Percentiles rank a stretch among this genome's conserved stretches.
phyloP scores from a whole-genome alignment of 2,113 vertebrate species.

The Callithrix jacchus region DNA sequence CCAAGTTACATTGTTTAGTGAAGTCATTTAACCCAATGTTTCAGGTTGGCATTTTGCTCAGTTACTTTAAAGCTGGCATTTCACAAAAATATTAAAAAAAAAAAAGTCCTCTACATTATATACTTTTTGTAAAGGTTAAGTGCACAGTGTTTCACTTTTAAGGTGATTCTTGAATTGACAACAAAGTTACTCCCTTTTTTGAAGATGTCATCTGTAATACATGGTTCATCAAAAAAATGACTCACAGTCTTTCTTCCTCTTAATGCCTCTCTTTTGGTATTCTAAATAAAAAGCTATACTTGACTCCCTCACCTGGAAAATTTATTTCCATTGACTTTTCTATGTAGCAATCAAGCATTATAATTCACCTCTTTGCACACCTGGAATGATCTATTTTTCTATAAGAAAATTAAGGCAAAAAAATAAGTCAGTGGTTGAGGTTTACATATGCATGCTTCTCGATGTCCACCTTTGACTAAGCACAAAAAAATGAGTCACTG shows the following conservation, averaged over 20 bases:
- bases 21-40: neutral
- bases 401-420: neutral
- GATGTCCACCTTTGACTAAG: neutral
- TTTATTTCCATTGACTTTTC: neutral
- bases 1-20: neutral
- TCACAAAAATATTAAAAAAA: conserved; percentile 17
- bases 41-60: conserved; percentile 50
- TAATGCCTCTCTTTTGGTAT: neutral
- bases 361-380: neutral
- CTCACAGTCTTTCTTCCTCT: neutral
- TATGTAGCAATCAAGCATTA: neutral
- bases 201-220: conserved; percentile 40
- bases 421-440: neutral
- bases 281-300: conserved; percentile 35
- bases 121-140: conserved; percentile 64
- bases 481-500: neutral
- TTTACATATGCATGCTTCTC: neutral
- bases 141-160: conserved; percentile 20
- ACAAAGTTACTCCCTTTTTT: conserved; percentile 51
- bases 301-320: neutral
- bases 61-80: conserved; percentile 43
- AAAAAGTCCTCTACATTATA: neutral
- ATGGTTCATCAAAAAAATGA: conserved; percentile 49
- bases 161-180: conserved; percentile 41
- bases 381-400: neutral